A percentile compares a stretch with the other conserved stretches of the same genome.
These are phyloP conservation scores for Colostygia pectinataria DNA, from an alignment of 2,888 invertebrate genomes.

Conservation along the genomic window DNA sequence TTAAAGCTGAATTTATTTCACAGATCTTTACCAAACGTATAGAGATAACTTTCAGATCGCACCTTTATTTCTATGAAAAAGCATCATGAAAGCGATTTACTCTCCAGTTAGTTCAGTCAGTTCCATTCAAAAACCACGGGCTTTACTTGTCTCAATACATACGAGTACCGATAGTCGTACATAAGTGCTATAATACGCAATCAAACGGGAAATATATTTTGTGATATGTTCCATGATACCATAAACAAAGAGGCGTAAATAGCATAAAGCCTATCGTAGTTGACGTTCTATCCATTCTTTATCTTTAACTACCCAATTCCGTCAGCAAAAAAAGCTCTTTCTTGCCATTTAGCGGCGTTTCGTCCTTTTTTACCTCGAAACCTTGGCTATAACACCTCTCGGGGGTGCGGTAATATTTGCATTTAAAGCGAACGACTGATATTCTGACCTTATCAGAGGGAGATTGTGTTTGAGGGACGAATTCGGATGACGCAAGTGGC, in stretches of 20 bases:
- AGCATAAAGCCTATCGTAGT: constrained; percentile 44
- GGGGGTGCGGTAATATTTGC: constrained; percentile 79
- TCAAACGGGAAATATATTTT: constrained; percentile 13
- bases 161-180: too few relatives aligned
- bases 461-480: constrained; percentile 75
- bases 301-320: constrained; percentile 73
- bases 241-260: constrained; percentile 26
- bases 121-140: too few relatives aligned
- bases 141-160: too few relatives aligned
- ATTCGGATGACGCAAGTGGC: constrained; percentile 65
- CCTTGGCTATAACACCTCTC: constrained; percentile 78
- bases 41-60: constrained; percentile 14
- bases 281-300: constrained; percentile 70
- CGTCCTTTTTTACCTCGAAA: constrained; percentile 77
- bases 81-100: too few relatives aligned
- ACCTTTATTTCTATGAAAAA: too few relatives aligned
- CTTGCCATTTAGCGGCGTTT: constrained; percentile 76
- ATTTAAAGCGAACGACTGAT: constrained; percentile 81
- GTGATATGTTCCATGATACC: constrained; percentile 12
- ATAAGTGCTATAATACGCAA: neutral
- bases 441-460: constrained; percentile 77
- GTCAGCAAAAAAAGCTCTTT: constrained; percentile 75
- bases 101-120: too few relatives aligned
- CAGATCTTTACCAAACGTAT: constrained; percentile 20
- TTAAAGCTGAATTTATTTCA: constrained; percentile 32